Evolutionary conservation across 2,888 invertebrate genomes (phyloP).

Genomic region (Platycnemis pennipes): DNA sequence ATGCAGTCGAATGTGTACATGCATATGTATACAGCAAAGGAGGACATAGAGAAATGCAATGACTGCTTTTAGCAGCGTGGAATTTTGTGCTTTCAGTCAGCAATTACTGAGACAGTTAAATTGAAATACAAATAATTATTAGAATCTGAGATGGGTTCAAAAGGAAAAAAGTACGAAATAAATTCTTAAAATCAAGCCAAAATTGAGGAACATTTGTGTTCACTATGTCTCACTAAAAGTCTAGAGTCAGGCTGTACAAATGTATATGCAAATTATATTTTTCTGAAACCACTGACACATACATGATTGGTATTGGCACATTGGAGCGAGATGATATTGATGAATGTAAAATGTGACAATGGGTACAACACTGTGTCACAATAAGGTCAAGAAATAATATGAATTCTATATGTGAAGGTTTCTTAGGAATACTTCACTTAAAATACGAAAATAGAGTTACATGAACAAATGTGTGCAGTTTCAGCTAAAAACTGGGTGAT

Average conservation of each 20-base stretch:
- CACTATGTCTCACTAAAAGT: background rate
- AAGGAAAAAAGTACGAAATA: background rate
- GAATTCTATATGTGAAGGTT: too few species aligned
- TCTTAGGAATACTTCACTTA: background rate
- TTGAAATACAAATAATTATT: background rate
- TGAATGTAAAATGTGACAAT: background rate
- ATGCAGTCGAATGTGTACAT: background rate
- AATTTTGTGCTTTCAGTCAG: background rate
- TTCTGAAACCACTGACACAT: background rate
- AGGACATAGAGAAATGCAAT: background rate
- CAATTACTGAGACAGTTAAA: too few species aligned
- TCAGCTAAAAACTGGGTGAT: background rate
- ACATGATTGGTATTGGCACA: background rate
- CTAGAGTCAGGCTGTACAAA: background rate
- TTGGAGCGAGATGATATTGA: background rate
- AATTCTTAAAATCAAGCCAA: background rate
- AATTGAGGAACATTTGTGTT: background rate
- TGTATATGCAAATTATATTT: background rate
- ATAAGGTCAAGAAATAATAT: background rate
- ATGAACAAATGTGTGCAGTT: background rate
- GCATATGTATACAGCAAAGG: background rate
- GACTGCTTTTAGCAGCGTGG: background rate
- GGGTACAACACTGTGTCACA: background rate
- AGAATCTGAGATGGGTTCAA: background rate
- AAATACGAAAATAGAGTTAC: background rate